Evolutionary conservation across 1,140 invertebrate species (phyloP), one percentile per base, ranked within the genome.

Genomic region (Geopemphigus sp.): DNA sequence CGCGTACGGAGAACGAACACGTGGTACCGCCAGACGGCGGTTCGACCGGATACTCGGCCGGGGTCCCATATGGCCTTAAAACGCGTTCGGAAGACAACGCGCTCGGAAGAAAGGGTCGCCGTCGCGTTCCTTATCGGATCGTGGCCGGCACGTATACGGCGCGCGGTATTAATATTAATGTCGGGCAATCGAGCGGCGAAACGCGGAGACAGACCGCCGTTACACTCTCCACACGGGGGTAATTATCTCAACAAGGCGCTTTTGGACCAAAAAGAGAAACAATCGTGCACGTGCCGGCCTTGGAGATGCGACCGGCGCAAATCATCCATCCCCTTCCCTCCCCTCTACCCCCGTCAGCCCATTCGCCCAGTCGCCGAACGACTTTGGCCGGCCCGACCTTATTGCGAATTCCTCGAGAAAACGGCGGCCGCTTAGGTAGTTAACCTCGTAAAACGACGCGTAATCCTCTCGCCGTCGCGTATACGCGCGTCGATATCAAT

Each of bases 161-260:
- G 32, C 32, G 32, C 32, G 3, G 24, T 26, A 72, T 63, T 78
- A 78, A 78, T 63, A 78, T 78, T 78, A 63, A 78, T 78, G 61
- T 26, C 32, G 72, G 29, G 54, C 57, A 59, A 74, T 59, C 54
- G 29, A 39, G 53, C 26, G 39, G n/a, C 22, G 64, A 68, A 68
- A 68, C 64, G n/a, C 63, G 32, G 19, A 22, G n/a, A n/a, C n/a
- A 32, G 11, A 66, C 63, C 64, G 63, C 39, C 15, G 66, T 70
- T 70, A 70, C 50, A 50, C 72, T 22, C 32, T 39, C 22, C 53
- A 14, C 45, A n/a, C 22, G 45, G 32, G 22, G 45, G 73, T 76
- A 76, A 78, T 63, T 78, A 78, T 61, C 56, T 47, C 74, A 78
- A 78, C 57, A 78, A 78, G 74, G 74, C 47, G 56, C 56, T 76